Evolutionary conservation across 1,140 invertebrate genomes (phyloP), one percentile per base, ranked within the genome.

Genomic region (Philopotamus ludificatus): DNA sequence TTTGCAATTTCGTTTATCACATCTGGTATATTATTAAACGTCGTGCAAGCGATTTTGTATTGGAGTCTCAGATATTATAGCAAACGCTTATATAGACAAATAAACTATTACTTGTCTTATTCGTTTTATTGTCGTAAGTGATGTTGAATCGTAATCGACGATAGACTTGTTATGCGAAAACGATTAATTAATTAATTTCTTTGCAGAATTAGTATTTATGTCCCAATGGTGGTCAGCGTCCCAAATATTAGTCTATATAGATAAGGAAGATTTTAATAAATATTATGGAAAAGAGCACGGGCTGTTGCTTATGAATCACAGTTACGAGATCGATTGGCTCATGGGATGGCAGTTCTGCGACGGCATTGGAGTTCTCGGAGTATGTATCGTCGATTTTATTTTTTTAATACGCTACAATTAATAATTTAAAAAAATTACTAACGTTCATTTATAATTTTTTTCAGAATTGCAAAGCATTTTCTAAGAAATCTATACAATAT

Each of bases 281-380:
- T 87, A 86, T 77, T 89, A 88, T 77, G 93, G 92, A 9, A 90
- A 91, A 67, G 94, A 97, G 74, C 93, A 97, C 81, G 89, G 87
- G 12, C 86, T 94, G 72, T 84, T 94, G 25, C 81, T 98, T 23
- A 95, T 98, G 91, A 98, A 98, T 78, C 95, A 98, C 74, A 88
- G 86, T 54, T 98, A 94, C 79, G 95, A 98, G 82, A 87, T 96
- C 58, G 96, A 98, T 76, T 98, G 95, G 93, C 77, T 97, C 0
- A 86, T 92, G 72, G 92, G 92, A 41, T 95, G 92, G 92, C 85
- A 94, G 70, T 85, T 93, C 66, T 89, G 87, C 74, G 92, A 95
- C 67, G 84, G 89, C 70, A 78, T 89, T 70, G 74, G 81, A 70
- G 83, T 92, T 57, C 80, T 96, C 64, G 93, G 92, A 53, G 90